Percentiles rank a stretch among this genome's conserved stretches.
phyloP scores from a whole-genome alignment of 1,140 invertebrate genomes.

The Cyclina sinensis region DNA sequence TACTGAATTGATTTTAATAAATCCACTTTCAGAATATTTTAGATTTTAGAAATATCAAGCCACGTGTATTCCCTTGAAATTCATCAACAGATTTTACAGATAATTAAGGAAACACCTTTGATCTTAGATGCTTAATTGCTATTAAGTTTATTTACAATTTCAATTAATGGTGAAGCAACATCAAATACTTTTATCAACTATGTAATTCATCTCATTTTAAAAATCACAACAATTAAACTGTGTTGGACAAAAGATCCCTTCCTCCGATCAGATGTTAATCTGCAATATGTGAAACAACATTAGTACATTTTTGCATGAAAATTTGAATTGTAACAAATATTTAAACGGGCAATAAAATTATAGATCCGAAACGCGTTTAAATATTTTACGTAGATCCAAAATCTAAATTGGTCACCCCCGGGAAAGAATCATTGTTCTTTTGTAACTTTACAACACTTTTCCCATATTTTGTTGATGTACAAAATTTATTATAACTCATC shows the following conservation, averaged over 20 bases:
- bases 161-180: neutral
- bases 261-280: constrained; percentile 19
- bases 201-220: constrained; percentile 22
- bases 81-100: neutral
- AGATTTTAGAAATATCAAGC: neutral
- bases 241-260: neutral
- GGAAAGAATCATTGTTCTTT: constrained; percentile 30
- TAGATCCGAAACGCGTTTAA: constrained; percentile 17
- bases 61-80: neutral
- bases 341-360: constrained; percentile 35
- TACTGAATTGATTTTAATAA: neutral
- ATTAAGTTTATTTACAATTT: constrained; percentile 33
- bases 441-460: neutral
- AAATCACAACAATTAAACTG: neutral
- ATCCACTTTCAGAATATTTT: constrained; percentile 5
- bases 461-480: neutral
- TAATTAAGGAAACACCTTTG: neutral
- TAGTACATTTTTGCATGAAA: constrained; percentile 3
- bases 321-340: constrained; percentile 39
- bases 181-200: neutral
- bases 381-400: constrained; percentile 34
- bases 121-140: constrained; percentile 7
- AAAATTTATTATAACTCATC: constrained; percentile 43
- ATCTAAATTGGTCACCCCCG: constrained; percentile 12
- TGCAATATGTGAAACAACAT: constrained; percentile 23